Base-by-base conservation (phyloP, 2,888 invertebrate species). In the Latrodectus elegans region DNA sequence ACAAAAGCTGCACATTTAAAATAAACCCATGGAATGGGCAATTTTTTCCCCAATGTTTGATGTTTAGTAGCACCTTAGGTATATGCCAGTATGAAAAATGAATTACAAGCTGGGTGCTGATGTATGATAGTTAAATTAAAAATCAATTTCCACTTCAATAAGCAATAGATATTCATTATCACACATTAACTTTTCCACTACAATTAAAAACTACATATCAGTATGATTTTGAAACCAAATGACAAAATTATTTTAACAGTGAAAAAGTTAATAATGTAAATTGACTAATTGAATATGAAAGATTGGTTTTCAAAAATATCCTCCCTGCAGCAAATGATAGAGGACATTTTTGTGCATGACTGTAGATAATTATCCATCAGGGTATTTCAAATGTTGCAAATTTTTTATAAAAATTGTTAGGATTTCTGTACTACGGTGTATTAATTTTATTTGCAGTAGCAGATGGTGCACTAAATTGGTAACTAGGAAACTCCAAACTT, bases 401-500 rank as follows among this genome's bases (percentile, higher is more conserved):
- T 72, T 22, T 53, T 68, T 81, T 82, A 82, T 68, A 75, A 82
- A 82, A 82, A 73, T 55, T 75, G 52, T 68, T 75, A 22, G 26
- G 68, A 12, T 71, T 73, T 38, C 52, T 82, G 82, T 65, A 74
- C 17, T 70, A 82, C 67, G 75, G 75, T 82, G 74, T 67, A 72
- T 52, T 81, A 73, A 81, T 73, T 79, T 49, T 79, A 71, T 22
- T 60, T 79, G 70, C 53, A 68, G 68, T 82, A 82, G 65, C 82
- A 82, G 73, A 82, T 74, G 82, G 74, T 82, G 82, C 74, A 38
- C 49, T 17, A 73, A 53, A 75, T 73, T 68, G 84, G 68, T 79
- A 67, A 68, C 84, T 85, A 85, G 74, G 77, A 84, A 83, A 83
- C 71, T 83, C 76, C 70, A 78, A 85, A 85, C 84, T 85, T 79